phyloP scores from a whole-genome alignment of 1,140 invertebrate genomes.

The Zaprionus camerounensis region DNA sequence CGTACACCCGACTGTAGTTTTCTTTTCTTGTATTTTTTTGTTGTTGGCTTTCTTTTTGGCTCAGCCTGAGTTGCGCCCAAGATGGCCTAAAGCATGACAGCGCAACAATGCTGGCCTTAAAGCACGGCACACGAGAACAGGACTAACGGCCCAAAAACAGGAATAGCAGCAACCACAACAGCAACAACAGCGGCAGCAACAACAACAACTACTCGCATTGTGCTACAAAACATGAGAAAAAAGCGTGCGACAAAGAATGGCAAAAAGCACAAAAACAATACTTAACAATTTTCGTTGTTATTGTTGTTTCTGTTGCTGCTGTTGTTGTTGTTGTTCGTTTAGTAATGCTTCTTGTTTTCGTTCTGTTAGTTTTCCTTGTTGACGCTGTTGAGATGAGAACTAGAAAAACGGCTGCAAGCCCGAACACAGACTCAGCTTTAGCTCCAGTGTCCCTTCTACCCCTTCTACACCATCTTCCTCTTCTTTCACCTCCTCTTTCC shows the following conservation, averaged over 20 bases:
- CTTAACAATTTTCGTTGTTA: slow-evolving; percentile 47
- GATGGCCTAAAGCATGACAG: slow-evolving; percentile 6
- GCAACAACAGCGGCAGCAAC: slow-evolving; percentile 4
- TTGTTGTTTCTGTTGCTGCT: slow-evolving; percentile 8
- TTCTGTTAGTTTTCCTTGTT: slow-evolving; percentile 39
- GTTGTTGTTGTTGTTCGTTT: slow-evolving; percentile 25
- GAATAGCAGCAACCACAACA: not conserved
- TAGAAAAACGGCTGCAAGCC: not conserved
- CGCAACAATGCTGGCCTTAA: slow-evolving; percentile 10
- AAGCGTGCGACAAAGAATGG: slow-evolving; percentile 57
- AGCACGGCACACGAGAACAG: slow-evolving; percentile 4
- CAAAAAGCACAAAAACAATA: slow-evolving; percentile 65
- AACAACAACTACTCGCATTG: slow-evolving; percentile 31
- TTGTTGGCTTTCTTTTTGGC: not conserved
- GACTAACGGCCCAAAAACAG: not conserved
- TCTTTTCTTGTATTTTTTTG: not conserved
- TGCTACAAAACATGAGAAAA: slow-evolving; percentile 24
- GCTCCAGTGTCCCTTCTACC: not conserved
- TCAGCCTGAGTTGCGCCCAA: not conserved
- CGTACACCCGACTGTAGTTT: not conserved
- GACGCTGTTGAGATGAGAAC: slow-evolving; percentile 31
- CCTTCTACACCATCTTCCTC: not conserved
- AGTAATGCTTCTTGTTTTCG: slow-evolving; percentile 31
- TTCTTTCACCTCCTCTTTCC: not conserved
- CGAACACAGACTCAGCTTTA: not conserved